Base-by-base conservation (phyloP, 2,113 vertebrate species). In the Carassius auratus region DNA sequence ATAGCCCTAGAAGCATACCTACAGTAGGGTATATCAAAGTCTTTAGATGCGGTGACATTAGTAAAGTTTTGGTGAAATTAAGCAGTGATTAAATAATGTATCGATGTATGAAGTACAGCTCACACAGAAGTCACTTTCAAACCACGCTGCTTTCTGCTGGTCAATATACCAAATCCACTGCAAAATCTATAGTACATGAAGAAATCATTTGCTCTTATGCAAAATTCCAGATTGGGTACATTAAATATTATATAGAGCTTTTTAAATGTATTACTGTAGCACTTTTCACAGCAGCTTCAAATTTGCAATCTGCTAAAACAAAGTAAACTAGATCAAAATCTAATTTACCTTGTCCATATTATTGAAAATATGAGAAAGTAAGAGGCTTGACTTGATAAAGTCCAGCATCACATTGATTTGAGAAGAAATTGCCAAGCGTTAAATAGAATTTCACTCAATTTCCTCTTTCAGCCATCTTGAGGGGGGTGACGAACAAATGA, bases 381-480 rank as follows among this genome's bases (percentile, higher is more conserved):
- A 64, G 23, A 83, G 62, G 66, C n/a, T 38, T 77, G 52, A 42
- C 33, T 79, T 15, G 71, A 48, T 74, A 48, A 64, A 71, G 74
- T 82, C 38, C 86, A 64, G 73, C 55, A 71, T 83, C 73, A 50
- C 30, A 85, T 33, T 77, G 81, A 89, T 89, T 84, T 69, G 59
- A n/a, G 50, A 86, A 82, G 81, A 83, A 86, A 86, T 86, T 86
- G 78, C 71, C 61, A 30, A 68, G 73, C 19, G 74, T 74, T 66
- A 83, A 88, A 86, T 88, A 82, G 73, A 89, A 88, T 88, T 89
- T 84, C 62, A 75, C 75, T 57, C 77, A 57, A 89, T 89, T 87
- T 89, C 84, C 88, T 85, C 74, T 68, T 86, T 84, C 83, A 55
- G 23, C 52, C 74, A 69, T 55, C 26, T 78, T 76, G 59, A 59